Evolutionary conservation across 1,140 invertebrate species (phyloP), one percentile per base, ranked within the genome.

Genomic region (Phymorhynchus buccinoides): DNA sequence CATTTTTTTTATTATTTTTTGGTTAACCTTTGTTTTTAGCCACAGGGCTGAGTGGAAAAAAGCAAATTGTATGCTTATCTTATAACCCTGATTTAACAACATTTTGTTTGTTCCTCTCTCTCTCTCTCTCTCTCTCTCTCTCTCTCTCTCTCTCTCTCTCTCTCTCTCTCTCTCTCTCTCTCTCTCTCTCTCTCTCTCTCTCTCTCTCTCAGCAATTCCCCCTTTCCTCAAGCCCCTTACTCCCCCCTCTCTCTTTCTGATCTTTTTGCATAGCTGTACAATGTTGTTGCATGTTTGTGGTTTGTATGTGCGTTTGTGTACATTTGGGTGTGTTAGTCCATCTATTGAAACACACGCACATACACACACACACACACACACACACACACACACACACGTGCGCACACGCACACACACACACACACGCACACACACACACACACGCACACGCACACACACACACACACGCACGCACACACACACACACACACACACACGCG

Each of bases 101-200:
- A n/a, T n/a, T n/a, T n/a, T n/a, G n/a, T n/a, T n/a, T n/a, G n/a
- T n/a, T 27, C 3, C 56, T 75, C 82, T 84, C 56, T 73, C 30
- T 84, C 68, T 68, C 68, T 84, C 56, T 84, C 62, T 52, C 48
- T 81, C 48, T 81, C 48, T 81, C 80, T 81, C 80, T 81, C 80
- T 81, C 80, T 81, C 80, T 81, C 39, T 35, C 48, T n/a, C 80
- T 30, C 80, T 30, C 80, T 30, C 80, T 30, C 78, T n/a, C n/a
- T 48, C n/a, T n/a, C n/a, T n/a, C n/a, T n/a, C n/a, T n/a, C n/a
- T n/a, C n/a, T n/a, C n/a, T n/a, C n/a, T n/a, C n/a, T n/a, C n/a
- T n/a, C n/a, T n/a, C n/a, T 79, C 77, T n/a, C 77, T n/a, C 77
- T 37, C 77, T 37, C 77, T 37, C 77, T 37, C 77, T 79, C 30